Evolutionary conservation across 2,113 vertebrate species (phyloP).

Genomic region (Taurulus bubalis): DNA sequence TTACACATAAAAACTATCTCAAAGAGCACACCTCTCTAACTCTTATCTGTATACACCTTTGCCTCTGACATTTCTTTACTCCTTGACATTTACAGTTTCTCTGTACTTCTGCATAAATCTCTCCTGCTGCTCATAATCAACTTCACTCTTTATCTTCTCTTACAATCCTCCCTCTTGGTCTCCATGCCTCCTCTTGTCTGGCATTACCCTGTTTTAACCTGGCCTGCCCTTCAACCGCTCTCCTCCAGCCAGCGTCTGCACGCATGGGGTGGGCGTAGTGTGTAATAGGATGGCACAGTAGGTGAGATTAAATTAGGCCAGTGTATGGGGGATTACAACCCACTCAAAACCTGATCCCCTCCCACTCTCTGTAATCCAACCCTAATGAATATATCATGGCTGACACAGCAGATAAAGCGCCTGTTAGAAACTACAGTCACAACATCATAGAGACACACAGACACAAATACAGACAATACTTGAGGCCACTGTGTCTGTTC

Average conservation of each 20-base stretch:
- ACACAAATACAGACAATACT: constrained; percentile 36
- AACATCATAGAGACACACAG: constrained; percentile 46
- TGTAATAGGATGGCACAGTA: constrained; percentile 83
- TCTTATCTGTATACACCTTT: constrained; percentile 2
- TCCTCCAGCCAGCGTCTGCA: constrained; percentile 37
- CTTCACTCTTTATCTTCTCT: constrained; percentile 15
- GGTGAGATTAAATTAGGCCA: constrained; percentile 85
- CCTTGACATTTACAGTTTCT: constrained; percentile 42
- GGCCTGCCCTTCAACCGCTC: constrained; percentile 31
- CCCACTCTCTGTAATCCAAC: constrained; percentile 81
- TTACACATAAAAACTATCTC: constrained; percentile 9
- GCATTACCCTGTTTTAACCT: constrained; percentile 64
- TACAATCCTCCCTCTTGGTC: constrained; percentile 38
- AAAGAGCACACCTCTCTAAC: constrained; percentile 15
- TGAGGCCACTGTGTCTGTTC: constrained; percentile 36
- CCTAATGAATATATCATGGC: constrained; percentile 84
- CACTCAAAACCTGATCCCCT: constrained; percentile 80
- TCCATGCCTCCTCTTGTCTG: constrained; percentile 43
- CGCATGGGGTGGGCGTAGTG: constrained; percentile 70
- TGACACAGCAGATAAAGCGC: constrained; percentile 76
- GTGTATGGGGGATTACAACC: constrained; percentile 83
- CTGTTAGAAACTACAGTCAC: constrained; percentile 56
- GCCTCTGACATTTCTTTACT: constrained; percentile 47
- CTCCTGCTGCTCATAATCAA: constrained; percentile 53
- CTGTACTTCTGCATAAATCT: constrained; percentile 13